Conservation (phyloP, 2,797 vertebrate species). For the Pantherophis alleghaniensis region DNA sequence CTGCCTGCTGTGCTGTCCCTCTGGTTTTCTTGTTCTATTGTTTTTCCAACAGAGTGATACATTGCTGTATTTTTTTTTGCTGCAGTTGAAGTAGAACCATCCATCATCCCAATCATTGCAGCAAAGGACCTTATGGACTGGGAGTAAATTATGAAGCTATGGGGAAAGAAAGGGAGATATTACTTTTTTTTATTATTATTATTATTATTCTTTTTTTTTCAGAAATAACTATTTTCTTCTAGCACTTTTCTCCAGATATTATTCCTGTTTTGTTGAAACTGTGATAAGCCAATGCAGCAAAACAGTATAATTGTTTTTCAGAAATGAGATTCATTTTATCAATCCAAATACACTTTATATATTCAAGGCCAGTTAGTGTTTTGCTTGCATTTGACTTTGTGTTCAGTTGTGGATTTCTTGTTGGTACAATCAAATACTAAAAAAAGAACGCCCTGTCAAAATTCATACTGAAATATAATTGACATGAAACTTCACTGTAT, state of each 20-base stretch:
- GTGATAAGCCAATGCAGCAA: slow-evolving; percentile 57
- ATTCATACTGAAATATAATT: slow-evolving; percentile 58
- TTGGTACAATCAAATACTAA: slow-evolving; percentile 61
- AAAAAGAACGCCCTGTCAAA: slow-evolving; percentile 61
- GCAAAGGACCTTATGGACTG: slow-evolving; percentile 73
- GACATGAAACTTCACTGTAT: slow-evolving; percentile 51
- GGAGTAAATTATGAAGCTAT: slow-evolving; percentile 75
- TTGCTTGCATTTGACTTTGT: slow-evolving; percentile 65
- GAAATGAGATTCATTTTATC: slow-evolving; percentile 66
- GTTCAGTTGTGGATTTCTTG: slow-evolving; percentile 60
- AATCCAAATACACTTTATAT: slow-evolving; percentile 71
- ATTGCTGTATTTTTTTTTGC: slow-evolving; percentile 59
- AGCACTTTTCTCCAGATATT: slow-evolving; percentile 35
- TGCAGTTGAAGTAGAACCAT: slow-evolving; percentile 72
- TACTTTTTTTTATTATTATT: background rate
- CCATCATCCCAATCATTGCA: slow-evolving; percentile 74
- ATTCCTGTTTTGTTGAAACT: slow-evolving; percentile 58
- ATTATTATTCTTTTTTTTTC: slow-evolving; percentile 49
- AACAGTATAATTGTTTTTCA: slow-evolving; percentile 59
- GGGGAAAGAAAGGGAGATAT: slow-evolving; percentile 40
- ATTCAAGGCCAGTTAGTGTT: slow-evolving; percentile 63
- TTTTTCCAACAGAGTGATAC: slow-evolving; percentile 69
- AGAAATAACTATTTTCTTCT: slow-evolving; percentile 64
- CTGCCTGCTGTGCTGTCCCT: slow-evolving; percentile 58
- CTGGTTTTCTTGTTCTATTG: slow-evolving; percentile 68